Evolutionary conservation across 1,140 invertebrate species (phyloP), one percentile per base, ranked within the genome.

Genomic region (Drosophila mojavensis): DNA sequence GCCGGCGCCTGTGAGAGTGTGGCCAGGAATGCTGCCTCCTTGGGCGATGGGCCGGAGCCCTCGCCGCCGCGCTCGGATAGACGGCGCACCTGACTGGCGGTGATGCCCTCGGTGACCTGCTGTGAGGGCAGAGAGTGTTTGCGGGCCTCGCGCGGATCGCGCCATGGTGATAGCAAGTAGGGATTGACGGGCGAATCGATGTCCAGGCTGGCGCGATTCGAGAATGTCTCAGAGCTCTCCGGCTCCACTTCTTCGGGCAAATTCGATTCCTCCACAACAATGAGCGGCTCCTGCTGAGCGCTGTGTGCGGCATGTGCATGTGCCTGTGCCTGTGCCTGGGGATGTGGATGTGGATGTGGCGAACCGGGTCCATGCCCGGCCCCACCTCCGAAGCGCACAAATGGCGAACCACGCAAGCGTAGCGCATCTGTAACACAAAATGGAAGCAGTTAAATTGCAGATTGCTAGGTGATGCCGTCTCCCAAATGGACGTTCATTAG

Each of bases 101-200:
- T 97, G 74, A 97, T 97, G 47, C 96, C 96, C 36, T 95, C 95
- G 51, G 96, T 96, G 76, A 96, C 97, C 75, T 96, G 95, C 7
- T 96, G 96, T 0, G 96, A 96, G 2, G 96, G 96, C 74, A 97
- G 92, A 6, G 96, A 97, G 78, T 96, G 95, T 86, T 97, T 97
- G 56, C 96, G 94, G 1, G 95, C 94, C 64, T 95, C 95, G 36
- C 93, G 83, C 0, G 92, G 92, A 75, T 95, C 95, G 28, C 96
- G 93, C 94, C 96, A 97, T 1, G 96, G 96, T 4, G 96, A 97
- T 7, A 97, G 92, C 33, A 97, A 93, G 93, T 96, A 96, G 0
- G 96, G 96, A 92, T 97, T 96, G 45, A 95, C 94, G 20, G 96
- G 96, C 0, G 95, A 96, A 86, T 96, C 96, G 43, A 95, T 95